phyloP scores from a whole-genome alignment of 2,888 invertebrate species.

The Cheilosia scutellata region DNA sequence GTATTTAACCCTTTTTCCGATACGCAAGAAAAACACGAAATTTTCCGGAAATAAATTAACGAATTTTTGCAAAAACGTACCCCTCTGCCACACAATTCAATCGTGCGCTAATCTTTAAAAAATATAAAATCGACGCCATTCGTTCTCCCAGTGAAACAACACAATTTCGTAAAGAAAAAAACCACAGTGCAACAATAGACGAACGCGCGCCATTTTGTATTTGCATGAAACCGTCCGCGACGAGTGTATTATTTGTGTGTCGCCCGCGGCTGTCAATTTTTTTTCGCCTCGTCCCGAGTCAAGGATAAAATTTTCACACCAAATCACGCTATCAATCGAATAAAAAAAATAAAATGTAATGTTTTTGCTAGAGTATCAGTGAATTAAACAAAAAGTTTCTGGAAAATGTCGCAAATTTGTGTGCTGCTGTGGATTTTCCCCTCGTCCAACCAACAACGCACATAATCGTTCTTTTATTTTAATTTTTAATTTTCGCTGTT shows the following conservation, averaged over 20 bases:
- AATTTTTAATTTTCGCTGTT: slow-evolving; percentile 11
- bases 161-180: slow-evolving; percentile 44
- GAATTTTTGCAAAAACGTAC: neutral
- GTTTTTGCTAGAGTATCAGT: slow-evolving; percentile 9
- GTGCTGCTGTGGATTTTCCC: slow-evolving; percentile 51
- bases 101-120: slow-evolving; percentile 8
- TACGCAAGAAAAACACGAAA: slow-evolving; percentile 34
- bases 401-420: slow-evolving; percentile 38
- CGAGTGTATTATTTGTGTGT: slow-evolving; percentile 60
- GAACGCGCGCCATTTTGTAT: slow-evolving; percentile 76
- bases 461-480: slow-evolving; percentile 51
- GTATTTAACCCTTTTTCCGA: slow-evolving; percentile 67
- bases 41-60: neutral
- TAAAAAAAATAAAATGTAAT: slow-evolving; percentile 35
- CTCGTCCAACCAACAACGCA: slow-evolving; percentile 51
- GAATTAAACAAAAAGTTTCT: slow-evolving; percentile 32
- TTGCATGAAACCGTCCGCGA: slow-evolving; percentile 67
- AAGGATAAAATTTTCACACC: slow-evolving; percentile 42
- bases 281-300: slow-evolving; percentile 38
- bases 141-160: slow-evolving; percentile 31
- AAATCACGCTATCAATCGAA: slow-evolving; percentile 17
- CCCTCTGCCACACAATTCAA: neutral
- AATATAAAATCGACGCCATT: slow-evolving; percentile 59
- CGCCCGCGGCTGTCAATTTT: slow-evolving; percentile 59
- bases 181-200: slow-evolving; percentile 72